phyloP scores from a whole-genome alignment of 2,113 vertebrate genomes.

The Perca schrenkii region DNA sequence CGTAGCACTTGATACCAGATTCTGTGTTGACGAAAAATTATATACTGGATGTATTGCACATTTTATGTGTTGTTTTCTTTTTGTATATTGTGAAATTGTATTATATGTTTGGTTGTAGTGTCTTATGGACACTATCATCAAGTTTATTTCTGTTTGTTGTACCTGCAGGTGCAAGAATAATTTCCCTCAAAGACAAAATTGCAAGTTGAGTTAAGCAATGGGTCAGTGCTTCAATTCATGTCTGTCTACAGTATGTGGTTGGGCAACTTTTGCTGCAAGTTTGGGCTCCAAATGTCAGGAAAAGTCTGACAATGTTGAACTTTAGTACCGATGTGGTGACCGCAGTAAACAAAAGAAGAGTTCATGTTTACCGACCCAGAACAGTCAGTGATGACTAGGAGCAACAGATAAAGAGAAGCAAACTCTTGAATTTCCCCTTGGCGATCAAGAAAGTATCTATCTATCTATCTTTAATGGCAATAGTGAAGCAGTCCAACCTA shows the following conservation, averaged over 20 bases:
- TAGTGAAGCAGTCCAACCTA: too few species aligned
- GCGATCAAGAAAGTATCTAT: too few species aligned
- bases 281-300: background rate
- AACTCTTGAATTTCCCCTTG: background rate
- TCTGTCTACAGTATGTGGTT: background rate
- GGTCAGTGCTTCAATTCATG: background rate
- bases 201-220: background rate
- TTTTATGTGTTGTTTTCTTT: too few species aligned
- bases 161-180: background rate
- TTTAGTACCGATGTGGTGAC: background rate
- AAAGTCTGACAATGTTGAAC: background rate
- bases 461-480: background rate
- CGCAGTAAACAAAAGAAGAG: background rate
- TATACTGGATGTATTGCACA: too few species aligned
- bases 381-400: background rate
- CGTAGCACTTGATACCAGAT: too few species aligned
- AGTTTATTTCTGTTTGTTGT: background rate
- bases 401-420: background rate
- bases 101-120: background rate
- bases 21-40: too few species aligned
- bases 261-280: slow-evolving; percentile 5
- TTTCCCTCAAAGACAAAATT: background rate
- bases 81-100: background rate
- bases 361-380: background rate
- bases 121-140: background rate